Evolutionary conservation across 2,888 invertebrate species (phyloP), one percentile per base, ranked within the genome.

Genomic region (Archaeoteleia sp.): DNA sequence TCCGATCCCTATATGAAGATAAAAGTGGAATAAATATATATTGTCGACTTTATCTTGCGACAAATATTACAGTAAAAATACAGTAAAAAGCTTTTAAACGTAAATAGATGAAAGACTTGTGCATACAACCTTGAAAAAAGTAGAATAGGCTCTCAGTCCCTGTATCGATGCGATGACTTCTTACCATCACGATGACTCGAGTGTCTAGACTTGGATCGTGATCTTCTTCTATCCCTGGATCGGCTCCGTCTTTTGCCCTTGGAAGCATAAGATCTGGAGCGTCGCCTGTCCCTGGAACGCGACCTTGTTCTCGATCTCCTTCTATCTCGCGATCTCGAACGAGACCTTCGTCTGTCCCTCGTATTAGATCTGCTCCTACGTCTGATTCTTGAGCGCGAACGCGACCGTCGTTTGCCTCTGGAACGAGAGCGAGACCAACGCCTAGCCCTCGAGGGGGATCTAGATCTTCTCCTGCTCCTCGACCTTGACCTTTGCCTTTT

Each of bases 121-220:
- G 63, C 67, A 74, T 78, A 78, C 78, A 78, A 78, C 78, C 76
- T 78, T 78, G 62, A 45, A 39, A 43, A 39, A 9, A 45, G 61
- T 29, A 48, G 55, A 60, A 37, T 37, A 9, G 45, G 32, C 23
- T 65, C 58, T 84, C 79, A 84, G 77, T 84, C 82, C 80, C 80
- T 80, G 82, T 84, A 84, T 70, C 85, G 83, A 76, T 79, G 84
- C 57, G 82, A 78, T 55, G 82, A 82, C 81, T 82, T 84, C 81
- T 84, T 84, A 82, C 82, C 82, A 72, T 84, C 84, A 70, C 84
- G 82, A 75, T 83, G 81, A 69, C 76, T 79, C 45, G 76, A 72
- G 51, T 77, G 57, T 61, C 76, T 66, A 39, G 81, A 81, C 46
- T 74, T 80, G 35, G 81, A 82, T 58, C 80, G 75, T 12, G 82